Conservation (phyloP, 2,113 vertebrate species). For the Antechinus flavipes region DNA sequence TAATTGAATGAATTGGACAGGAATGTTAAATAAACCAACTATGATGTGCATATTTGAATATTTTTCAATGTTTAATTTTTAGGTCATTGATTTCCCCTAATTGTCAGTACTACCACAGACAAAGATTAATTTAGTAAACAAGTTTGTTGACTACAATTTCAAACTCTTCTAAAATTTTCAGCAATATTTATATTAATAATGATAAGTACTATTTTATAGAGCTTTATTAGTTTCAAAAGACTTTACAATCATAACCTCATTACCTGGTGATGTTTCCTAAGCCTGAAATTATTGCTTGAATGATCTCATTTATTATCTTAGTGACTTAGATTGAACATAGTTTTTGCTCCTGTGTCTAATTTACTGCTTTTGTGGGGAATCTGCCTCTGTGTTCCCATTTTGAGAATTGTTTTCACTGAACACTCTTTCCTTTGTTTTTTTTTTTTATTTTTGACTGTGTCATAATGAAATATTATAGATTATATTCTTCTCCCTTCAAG, state of each 20-base stretch:
- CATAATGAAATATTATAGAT: not conserved
- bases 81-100: not conserved
- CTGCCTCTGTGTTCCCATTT: not conserved
- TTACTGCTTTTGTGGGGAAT: not conserved
- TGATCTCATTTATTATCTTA: not conserved
- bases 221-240: not conserved
- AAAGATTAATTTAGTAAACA: not conserved
- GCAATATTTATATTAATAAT: not conserved
- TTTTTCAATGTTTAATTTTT: not conserved
- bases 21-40: not conserved
- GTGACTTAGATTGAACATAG: not conserved
- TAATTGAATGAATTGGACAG: slow-evolving; percentile 23
- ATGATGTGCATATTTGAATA: not conserved
- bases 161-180: not conserved
- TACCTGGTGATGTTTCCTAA: slow-evolving; percentile 38
- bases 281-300: slow-evolving; percentile 22
- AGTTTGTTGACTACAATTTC: not conserved
- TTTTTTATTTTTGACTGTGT: not conserved
- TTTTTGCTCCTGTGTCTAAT: not conserved
- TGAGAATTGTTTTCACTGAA: not conserved
- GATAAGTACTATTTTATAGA: not conserved
- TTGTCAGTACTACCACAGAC: not conserved
- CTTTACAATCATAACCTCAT: slow-evolving; percentile 28
- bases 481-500: not conserved
- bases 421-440: not conserved